These are phyloP conservation scores for Corydoras sp. DNA, from an alignment of 2,113 vertebrate genomes.

Conservation along the genomic window DNA sequence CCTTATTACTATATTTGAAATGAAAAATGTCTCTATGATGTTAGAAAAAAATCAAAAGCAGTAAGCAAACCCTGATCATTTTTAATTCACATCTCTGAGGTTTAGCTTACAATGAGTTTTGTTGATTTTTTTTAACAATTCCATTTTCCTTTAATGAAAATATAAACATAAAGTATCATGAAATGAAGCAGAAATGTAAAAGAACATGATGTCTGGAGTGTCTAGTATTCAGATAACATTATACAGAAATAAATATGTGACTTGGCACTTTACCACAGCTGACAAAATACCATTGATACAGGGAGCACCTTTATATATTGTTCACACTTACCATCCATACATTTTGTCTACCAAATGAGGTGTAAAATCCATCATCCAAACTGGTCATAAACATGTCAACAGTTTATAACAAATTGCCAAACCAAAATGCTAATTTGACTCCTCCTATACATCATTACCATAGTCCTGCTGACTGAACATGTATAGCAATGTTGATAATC, in stretches of 20 bases:
- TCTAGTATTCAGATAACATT: conserved; percentile 16
- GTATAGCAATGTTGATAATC: conserved; percentile 28
- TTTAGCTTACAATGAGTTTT: conserved; percentile 48
- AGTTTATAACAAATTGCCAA: conserved; percentile 38
- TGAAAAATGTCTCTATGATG: background rate
- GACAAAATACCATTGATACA: conserved; percentile 36
- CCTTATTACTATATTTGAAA: conserved; percentile 5
- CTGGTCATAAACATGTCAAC: conserved; percentile 34
- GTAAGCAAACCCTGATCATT: conserved; percentile 30
- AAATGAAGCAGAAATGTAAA: background rate
- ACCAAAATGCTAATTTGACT: conserved; percentile 43
- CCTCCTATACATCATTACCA: conserved; percentile 33
- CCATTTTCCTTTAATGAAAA: conserved; percentile 36
- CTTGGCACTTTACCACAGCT: conserved; percentile 31
- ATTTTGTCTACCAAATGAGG: conserved; percentile 37
- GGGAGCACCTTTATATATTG: conserved; percentile 26
- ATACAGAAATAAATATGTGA: conserved; percentile 14
- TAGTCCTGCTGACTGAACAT: conserved; percentile 31
- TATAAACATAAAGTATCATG: conserved; percentile 1
- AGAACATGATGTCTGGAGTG: conserved; percentile 9
- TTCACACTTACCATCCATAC: conserved; percentile 19
- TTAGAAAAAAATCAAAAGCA: conserved; percentile 45
- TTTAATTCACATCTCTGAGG: conserved; percentile 37
- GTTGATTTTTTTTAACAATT: conserved; percentile 45
- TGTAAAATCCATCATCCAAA: conserved; percentile 36